Evolutionary conservation across 2,888 invertebrate species (phyloP), one percentile per base, ranked within the genome.

Genomic region (Vandiemenella viatica): DNA sequence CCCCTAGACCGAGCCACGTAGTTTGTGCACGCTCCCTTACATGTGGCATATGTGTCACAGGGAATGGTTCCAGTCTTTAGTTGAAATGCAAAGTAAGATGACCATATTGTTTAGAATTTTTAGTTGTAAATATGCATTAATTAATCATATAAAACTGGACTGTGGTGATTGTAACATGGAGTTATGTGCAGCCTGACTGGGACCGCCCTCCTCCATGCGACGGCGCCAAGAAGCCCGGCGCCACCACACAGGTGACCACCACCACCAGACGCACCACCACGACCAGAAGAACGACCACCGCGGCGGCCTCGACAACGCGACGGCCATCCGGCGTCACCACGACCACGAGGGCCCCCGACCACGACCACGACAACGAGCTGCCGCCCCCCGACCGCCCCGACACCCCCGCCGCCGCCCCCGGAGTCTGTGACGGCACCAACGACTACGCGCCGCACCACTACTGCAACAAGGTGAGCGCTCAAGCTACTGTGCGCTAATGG

Each of bases 201-300:
- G 83, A 83, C 41, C 74, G 77, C 53, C 85, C 86, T 15, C 83
- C 83, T 16, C 60, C 68, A 10, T 56, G 60, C 10, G 64, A 62
- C 53, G 61, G 61, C 22, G 3, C 55, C 58, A 16, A 56, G 58
- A n/a, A 49, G 53, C 17, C 47, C 49, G 23, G 62, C 60, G 21
- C 61, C 57, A 23, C 56, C 62, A 26, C 60, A 54, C 16, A 50
- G 45, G 26, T 47, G 47, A 32, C 51, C 20, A 37, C 53, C 15
- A 49, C 54, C 19, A 50, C 51, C 1, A 22, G 43, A 15, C 26
- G 41, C n/a, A 18, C 49, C 32, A 13, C 46, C 19, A 52, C 40
- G 8, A 17, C 50, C n/a, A 19, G 51, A n/a, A 53, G 49, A 18
- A 50, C 41, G 20, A 52, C 48, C 26, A 21, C 51, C 13, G 21